phyloP scores from a whole-genome alignment of 2,888 invertebrate species.

The Tanytarsus gracilentus region DNA sequence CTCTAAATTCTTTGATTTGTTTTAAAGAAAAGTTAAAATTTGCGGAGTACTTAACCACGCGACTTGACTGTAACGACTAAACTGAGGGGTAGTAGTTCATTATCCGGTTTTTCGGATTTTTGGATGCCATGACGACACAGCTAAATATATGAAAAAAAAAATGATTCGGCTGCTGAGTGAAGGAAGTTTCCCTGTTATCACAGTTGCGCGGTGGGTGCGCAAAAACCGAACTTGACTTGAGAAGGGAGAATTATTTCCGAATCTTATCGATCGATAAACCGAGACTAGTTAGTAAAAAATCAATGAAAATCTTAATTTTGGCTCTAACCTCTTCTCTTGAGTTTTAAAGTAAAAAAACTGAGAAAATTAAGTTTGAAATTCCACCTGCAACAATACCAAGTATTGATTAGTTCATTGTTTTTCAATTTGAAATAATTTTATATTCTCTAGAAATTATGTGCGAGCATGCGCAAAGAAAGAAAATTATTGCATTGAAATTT shows the following conservation, averaged over 20 bases:
- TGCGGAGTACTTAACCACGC: slow-evolving; percentile 18
- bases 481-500: not conserved
- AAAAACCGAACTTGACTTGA: slow-evolving; percentile 25
- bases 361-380: not conserved
- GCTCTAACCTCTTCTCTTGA: too few species aligned
- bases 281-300: slow-evolving; percentile 30
- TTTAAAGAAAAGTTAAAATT: not conserved
- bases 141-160: not conserved
- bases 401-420: too few species aligned
- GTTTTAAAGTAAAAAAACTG: not conserved
- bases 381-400: too few species aligned
- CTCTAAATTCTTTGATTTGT: not conserved
- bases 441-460: too few species aligned
- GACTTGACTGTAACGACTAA: slow-evolving; percentile 21
- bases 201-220: slow-evolving; percentile 10
- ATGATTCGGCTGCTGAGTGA: not conserved
- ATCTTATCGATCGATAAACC: slow-evolving; percentile 35
- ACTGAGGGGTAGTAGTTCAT: slow-evolving; percentile 20
- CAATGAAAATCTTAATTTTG: too few species aligned
- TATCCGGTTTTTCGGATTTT: slow-evolving; percentile 18
- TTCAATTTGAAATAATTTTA: too few species aligned
- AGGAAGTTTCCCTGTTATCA: slow-evolving; percentile 6
- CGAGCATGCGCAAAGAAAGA: not conserved
- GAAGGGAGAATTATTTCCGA: slow-evolving; percentile 27
- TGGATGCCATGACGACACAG: slow-evolving; percentile 14